Evolutionary conservation across 2,888 invertebrate genomes (phyloP), one percentile per base, ranked within the genome.

Genomic region (Synergus japonicus): DNA sequence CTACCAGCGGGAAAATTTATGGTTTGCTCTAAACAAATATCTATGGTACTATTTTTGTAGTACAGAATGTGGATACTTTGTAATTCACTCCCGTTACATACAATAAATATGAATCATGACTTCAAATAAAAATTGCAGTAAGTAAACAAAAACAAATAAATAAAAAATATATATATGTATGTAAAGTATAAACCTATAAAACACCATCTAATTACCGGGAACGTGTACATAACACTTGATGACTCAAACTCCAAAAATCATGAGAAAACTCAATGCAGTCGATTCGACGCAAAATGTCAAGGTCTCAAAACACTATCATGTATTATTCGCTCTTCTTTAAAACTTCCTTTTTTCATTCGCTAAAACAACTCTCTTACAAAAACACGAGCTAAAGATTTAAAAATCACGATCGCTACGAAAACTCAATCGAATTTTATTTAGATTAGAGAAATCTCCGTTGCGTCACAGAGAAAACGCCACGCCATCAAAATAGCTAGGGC

Each of bases 281-380:
- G 37, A 73, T 54, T 58, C 29, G 73, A 73, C 54, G 73, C 54
- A 73, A 73, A 49, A 73, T 54, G 54, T 73, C 54, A 73, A 73
- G 54, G 73, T 37, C 54, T 54, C 73, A 18, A 29, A 29, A n/a
- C 73, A 73, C 73, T 73, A 41, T 29, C 15, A 54, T n/a, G 37
- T 69, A 73, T n/a, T 73, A 46, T 69, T 66, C 8, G 9, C n/a
- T 37, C 41, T 65, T 41, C 15, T 41, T 9, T 29, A 41, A 29
- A n/a, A n/a, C 29, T 63, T 63, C 22, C 60, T 13, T 29, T 22
- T 60, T 29, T 63, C 7, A 29, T 29, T 13, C 1, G 49, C 54
- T 9, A n/a, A 10, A 58, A 15, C 54, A 54, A 37, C 37, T 73
- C 49, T 73, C 15, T 44, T 44, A 67, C 22, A 67, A 18, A 54